phyloP scores from a whole-genome alignment of 2,797 vertebrate genomes.

The Ciconia nigra region DNA sequence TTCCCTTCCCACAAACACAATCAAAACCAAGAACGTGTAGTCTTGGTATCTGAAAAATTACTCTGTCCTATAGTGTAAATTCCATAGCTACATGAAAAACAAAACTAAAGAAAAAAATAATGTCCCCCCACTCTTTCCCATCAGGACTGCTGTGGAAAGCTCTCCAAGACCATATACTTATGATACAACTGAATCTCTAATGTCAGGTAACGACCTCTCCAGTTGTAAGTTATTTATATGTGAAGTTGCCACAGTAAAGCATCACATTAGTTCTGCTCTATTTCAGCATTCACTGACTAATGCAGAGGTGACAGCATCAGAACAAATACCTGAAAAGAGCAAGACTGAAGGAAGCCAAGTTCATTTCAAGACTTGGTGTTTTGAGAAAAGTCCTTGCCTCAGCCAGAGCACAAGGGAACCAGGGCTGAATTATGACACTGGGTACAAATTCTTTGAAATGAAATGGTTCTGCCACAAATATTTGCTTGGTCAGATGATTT shows the following conservation, averaged over 20 bases:
- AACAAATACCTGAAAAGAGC: neutral
- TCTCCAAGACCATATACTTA: neutral
- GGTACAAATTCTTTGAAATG: neutral
- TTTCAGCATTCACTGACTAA: neutral
- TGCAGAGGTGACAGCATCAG: neutral
- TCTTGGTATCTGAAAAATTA: neutral
- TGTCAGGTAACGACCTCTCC: neutral
- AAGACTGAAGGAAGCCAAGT: neutral
- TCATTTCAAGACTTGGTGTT: neutral
- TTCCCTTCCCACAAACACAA: neutral
- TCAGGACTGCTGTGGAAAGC: neutral
- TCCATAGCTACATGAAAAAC: neutral
- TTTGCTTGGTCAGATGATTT: neutral
- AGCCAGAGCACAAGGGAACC: neutral
- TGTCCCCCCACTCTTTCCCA: rapidly evolving
- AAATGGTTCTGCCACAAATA: neutral
- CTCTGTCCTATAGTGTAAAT: neutral
- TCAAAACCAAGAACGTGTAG: neutral
- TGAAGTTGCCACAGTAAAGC: neutral
- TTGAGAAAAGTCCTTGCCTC: neutral
- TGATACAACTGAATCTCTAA: neutral
- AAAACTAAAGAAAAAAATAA: neutral
- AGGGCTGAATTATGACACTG: neutral
- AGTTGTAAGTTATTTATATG: neutral
- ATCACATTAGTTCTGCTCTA: neutral